A percentile compares a stretch with the other conserved stretches of the same genome.
These are phyloP conservation scores for Corythornis cristatus DNA, from an alignment of 2,113 vertebrate species.

Conservation along the genomic window DNA sequence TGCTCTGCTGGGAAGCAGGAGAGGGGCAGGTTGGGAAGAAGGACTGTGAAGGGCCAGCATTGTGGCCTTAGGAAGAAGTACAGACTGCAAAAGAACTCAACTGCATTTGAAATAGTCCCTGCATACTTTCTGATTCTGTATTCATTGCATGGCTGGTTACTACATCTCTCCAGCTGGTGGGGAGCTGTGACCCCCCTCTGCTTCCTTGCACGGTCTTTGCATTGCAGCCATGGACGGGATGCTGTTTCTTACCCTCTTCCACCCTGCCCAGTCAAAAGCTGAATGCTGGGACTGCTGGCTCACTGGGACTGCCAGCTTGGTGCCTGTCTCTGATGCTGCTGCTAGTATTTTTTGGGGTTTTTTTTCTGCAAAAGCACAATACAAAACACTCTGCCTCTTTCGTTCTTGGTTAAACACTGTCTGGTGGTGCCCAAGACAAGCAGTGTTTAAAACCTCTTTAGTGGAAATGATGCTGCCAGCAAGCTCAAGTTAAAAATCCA, in stretches of 20 bases:
- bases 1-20: not conserved
- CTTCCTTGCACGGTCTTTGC: not conserved
- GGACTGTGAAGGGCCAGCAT: not conserved
- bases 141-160: not conserved
- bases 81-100: not conserved
- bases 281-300: not conserved
- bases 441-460: not conserved
- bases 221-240: not conserved
- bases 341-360: fast-evolving
- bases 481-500: not conserved
- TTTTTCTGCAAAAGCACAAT: not conserved
- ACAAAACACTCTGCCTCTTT: not conserved
- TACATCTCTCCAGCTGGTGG: not conserved
- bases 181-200: not conserved
- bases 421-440: not conserved
- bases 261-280: not conserved
- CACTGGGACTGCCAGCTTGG: not conserved
- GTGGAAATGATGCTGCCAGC: not conserved
- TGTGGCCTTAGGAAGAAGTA: not conserved
- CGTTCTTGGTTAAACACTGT: not conserved
- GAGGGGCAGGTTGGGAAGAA: not conserved
- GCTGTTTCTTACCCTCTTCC: not conserved
- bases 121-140: constrained; percentile 4
- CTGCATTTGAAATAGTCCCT: not conserved
- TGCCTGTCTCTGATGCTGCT: not conserved